Evolutionary conservation across 2,797 vertebrate species (phyloP).

Genomic region (Scolopax bukidnonensis): DNA sequence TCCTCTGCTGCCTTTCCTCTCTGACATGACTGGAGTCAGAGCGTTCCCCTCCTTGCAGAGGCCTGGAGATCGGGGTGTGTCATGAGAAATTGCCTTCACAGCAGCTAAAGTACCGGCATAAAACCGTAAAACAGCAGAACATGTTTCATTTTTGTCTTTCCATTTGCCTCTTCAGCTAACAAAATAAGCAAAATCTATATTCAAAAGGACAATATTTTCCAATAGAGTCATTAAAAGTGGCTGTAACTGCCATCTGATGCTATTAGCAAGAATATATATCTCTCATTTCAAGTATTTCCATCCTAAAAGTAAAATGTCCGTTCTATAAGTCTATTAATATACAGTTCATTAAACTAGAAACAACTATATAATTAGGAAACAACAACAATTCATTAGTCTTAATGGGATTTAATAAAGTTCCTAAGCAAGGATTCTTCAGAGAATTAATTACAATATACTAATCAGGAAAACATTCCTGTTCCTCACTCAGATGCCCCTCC

Average conservation of each 20-base stretch:
- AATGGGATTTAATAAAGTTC: constrained; percentile 71
- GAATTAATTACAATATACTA: constrained; percentile 69
- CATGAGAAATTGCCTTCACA: neutral
- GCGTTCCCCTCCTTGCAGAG: neutral
- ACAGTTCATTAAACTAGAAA: constrained; percentile 72
- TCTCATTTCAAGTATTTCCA: neutral
- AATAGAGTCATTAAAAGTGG: neutral
- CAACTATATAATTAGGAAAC: constrained; percentile 70
- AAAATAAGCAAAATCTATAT: neutral
- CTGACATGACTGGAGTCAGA: accelerated
- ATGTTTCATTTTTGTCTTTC: neutral
- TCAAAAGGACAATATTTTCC: neutral
- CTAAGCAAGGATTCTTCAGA: constrained; percentile 60
- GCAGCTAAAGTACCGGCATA: neutral
- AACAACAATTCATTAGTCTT: constrained; percentile 77
- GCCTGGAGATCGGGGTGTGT: neutral
- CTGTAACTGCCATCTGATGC: neutral
- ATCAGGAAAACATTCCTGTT: constrained; percentile 2
- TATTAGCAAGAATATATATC: neutral
- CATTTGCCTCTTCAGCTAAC: neutral
- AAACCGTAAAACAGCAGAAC: neutral
- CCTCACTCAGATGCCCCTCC: neutral
- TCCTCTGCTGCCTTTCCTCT: accelerated
- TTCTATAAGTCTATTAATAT: constrained; percentile 60
- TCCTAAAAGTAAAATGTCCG: constrained; percentile 14